Evolutionary conservation across 2,888 invertebrate species (phyloP), one percentile per base, ranked within the genome.

Genomic region (Ophion costatus): DNA sequence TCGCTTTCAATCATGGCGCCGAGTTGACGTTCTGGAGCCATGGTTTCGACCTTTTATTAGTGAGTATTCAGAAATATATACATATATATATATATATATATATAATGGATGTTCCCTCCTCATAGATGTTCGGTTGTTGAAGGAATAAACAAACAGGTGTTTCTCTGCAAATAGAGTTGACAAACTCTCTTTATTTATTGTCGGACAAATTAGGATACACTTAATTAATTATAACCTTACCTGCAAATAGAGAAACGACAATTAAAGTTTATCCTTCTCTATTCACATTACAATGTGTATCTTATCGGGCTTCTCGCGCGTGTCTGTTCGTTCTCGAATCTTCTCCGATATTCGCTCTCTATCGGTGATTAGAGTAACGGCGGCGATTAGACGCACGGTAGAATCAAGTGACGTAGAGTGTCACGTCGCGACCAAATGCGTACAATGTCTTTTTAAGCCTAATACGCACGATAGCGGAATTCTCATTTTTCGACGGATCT

Each of bases 131-230:
- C 14, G 66, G 66, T 66, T 38, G 10, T 59, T 71, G 20, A 57
- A 70, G 17, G 59, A 70, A 45, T 59, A 79, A 51, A 69, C 45
- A 67, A 78, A 69, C n/a, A 56, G 42, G 42, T 78, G 78, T 70
- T 78, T 78, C 78, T 70, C 78, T 78, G 78, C 33, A 71, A 70
- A 79, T 45, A 63, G 45, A 70, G 78, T 14, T 4, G 14, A 63
- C 33, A 77, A 77, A 59, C 69, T 45, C 56, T 76, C 61, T 69
- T 69, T 77, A 77, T 63, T 70, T 24, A 78, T 51, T 70, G 22
- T 38, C 11, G 29, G 10, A 71, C 57, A 29, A 59, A 38, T 71
- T 71, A 71, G 0, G 38, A 38, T 20, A 71, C 7, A 38, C 33
- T 71, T 24, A 59, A 59, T 38, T 59, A 38, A 51, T 33, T 20